Conservation (phyloP, 2,113 vertebrate species). For the Atractosteus spatula region DNA sequence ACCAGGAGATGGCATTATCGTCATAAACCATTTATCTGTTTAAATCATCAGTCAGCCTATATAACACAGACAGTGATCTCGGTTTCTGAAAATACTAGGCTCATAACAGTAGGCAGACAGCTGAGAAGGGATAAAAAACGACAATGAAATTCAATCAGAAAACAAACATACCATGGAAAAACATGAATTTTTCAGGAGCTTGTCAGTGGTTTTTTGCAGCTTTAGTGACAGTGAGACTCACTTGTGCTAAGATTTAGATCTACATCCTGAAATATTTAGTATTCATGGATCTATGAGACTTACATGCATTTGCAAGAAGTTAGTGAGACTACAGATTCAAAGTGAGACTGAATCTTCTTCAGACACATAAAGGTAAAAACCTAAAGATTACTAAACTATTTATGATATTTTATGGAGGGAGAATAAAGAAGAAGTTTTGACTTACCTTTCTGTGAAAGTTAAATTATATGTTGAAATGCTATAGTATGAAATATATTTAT, state of each 20-base stretch:
- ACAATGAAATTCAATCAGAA: too few relatives aligned
- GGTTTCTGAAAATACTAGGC: too few relatives aligned
- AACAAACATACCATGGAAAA: too few relatives aligned
- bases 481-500: neutral
- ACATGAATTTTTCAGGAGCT: too few relatives aligned
- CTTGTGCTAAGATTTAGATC: neutral
- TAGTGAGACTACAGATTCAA: neutral
- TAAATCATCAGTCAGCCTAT: neutral
- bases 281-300: neutral
- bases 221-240: too few relatives aligned
- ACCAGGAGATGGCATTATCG: neutral
- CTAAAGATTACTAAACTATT: neutral
- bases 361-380: neutral
- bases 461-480: neutral
- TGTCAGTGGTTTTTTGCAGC: too few relatives aligned
- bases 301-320: neutral
- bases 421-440: neutral
- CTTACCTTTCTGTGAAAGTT: constrained; percentile 7
- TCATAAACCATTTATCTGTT: neutral
- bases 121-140: too few relatives aligned
- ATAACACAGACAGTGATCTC: neutral
- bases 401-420: neutral
- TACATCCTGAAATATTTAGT: neutral
- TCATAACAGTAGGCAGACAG: too few relatives aligned
- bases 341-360: neutral